Conservation (phyloP, 1,140 invertebrate species). For the Pachyrhynchus sulphureomaculatus region DNA sequence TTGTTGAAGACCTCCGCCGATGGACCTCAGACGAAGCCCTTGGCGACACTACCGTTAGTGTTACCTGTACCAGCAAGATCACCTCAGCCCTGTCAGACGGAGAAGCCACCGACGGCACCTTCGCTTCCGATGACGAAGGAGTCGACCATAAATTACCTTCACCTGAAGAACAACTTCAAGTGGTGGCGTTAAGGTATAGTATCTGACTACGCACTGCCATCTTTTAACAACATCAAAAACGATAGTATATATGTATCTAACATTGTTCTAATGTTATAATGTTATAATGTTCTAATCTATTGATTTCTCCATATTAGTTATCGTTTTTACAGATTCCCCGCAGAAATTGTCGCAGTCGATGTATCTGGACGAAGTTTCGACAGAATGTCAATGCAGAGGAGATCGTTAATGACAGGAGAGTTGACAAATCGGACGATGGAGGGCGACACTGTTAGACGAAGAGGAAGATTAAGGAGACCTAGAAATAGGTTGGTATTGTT, state of each 20-base stretch:
- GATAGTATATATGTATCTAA: no score
- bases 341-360: constrained; percentile 84
- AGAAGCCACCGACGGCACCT: constrained; percentile 55
- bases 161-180: constrained; percentile 78
- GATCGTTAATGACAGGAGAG: constrained; percentile 67
- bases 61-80: constrained; percentile 67
- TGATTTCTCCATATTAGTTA: no score
- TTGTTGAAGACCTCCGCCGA: constrained; percentile 74
- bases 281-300: no score
- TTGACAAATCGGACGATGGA: constrained; percentile 54
- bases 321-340: constrained; percentile 72
- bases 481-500: constrained; percentile 61
- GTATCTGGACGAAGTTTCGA: constrained; percentile 82
- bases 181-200: constrained; percentile 74
- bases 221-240: neutral
- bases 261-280: no score
- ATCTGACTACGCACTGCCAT: neutral
- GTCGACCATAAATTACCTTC: constrained; percentile 80
- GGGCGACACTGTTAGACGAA: constrained; percentile 58
- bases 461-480: constrained; percentile 71
- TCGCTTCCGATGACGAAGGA: constrained; percentile 65
- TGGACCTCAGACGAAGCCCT: constrained; percentile 83
- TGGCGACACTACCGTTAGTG: constrained; percentile 76
- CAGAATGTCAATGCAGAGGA: constrained; percentile 78
- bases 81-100: constrained; percentile 53